Percentiles rank a stretch among this genome's conserved stretches.
Conservation (phyloP, 2,888 invertebrate genomes). For the Apotomis turbidana region DNA sequence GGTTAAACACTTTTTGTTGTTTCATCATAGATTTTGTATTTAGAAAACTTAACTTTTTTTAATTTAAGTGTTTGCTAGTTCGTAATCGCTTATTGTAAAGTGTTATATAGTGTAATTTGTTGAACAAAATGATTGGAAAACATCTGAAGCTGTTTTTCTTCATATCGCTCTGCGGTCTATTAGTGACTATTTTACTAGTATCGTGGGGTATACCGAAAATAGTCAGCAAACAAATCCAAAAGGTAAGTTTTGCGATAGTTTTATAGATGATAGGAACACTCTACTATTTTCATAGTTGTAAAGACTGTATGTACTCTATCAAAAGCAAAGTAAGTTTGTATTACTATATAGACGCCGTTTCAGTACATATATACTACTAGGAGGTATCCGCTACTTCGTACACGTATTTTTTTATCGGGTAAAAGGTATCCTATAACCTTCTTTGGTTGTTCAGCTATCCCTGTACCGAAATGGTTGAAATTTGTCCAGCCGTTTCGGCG, state of each 20-base stretch:
- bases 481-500: too few species aligned
- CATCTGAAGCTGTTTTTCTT: slow-evolving; percentile 64
- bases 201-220: slow-evolving; percentile 80
- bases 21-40: not conserved
- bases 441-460: too few species aligned
- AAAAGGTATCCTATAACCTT: too few species aligned
- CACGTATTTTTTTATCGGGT: too few species aligned
- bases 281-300: too few species aligned
- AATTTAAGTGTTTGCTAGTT: not conserved
- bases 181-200: slow-evolving; percentile 71
- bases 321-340: too few species aligned
- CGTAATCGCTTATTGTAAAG: slow-evolving; percentile 4
- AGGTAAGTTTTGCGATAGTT: slow-evolving; percentile 62
- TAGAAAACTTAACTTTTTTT: not conserved
- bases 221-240: slow-evolving; percentile 71
- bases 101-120: slow-evolving; percentile 7
- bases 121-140: slow-evolving; percentile 66
- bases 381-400: too few species aligned
- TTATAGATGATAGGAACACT: too few species aligned
- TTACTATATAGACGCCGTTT: too few species aligned
- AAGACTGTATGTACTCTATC: too few species aligned
- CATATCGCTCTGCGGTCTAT: slow-evolving; percentile 63
- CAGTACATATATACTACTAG: too few species aligned
- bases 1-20: not conserved
- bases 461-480: too few species aligned